Evolutionary conservation across 2,888 invertebrate genomes (phyloP).

Genomic region (Tricholauxania praeusta): DNA sequence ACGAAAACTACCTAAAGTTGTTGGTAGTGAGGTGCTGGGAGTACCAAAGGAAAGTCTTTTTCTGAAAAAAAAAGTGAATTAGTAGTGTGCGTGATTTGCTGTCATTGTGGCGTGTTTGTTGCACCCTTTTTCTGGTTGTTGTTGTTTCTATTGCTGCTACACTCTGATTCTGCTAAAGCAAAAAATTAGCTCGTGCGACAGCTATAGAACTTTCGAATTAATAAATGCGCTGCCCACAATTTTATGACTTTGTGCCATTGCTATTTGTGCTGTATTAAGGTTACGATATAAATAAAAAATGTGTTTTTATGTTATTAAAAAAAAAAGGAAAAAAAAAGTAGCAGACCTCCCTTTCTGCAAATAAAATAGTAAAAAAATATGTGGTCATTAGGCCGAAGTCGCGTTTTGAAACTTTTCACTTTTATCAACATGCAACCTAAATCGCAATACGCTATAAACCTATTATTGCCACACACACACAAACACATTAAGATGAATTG

Average conservation of each 20-base stretch:
- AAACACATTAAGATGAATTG: no score
- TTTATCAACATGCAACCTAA: slow-evolving; percentile 15
- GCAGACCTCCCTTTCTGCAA: neutral
- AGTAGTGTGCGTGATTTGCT: slow-evolving; percentile 32
- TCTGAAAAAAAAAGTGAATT: slow-evolving; percentile 3
- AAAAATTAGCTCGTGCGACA: no score
- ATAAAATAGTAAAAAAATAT: slow-evolving; percentile 4
- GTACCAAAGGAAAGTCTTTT: no score
- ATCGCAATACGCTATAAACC: no score
- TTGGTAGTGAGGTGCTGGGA: no score
- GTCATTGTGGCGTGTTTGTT: slow-evolving; percentile 29
- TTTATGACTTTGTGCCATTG: no score
- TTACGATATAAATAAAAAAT: slow-evolving; percentile 16
- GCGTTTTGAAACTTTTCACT: slow-evolving; percentile 17
- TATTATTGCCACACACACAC: no score
- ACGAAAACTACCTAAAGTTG: no score
- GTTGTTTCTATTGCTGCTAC: neutral
- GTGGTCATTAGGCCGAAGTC: slow-evolving; percentile 21
- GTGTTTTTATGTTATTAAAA: slow-evolving; percentile 9
- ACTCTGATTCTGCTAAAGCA: no score
- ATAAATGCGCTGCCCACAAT: no score
- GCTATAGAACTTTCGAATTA: no score
- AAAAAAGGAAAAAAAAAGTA: neutral
- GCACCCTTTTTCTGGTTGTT: slow-evolving; percentile 4
- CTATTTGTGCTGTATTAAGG: no score